phyloP scores from a whole-genome alignment of 2,888 invertebrate genomes.

The Villa cingulata region DNA sequence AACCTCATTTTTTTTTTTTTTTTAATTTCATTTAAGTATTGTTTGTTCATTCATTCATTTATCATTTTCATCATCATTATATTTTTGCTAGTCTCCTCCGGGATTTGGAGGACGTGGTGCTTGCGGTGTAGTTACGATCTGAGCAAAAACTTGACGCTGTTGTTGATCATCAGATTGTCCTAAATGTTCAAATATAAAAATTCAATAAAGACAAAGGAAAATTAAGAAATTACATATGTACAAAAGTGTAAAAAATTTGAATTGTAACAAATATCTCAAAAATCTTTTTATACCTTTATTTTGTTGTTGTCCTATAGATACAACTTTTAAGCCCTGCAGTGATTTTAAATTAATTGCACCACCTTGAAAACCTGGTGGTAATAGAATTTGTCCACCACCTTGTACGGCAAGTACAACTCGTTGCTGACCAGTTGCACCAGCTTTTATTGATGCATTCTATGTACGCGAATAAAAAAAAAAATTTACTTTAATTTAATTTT shows the following conservation, averaged over 20 bases:
- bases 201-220: too few relatives aligned
- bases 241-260: too few relatives aligned
- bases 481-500: neutral
- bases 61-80: too few relatives aligned
- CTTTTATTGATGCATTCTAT: constrained; percentile 20
- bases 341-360: constrained; percentile 47
- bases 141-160: constrained; percentile 14
- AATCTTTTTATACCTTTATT: neutral
- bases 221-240: too few relatives aligned
- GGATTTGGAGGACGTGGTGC: constrained; percentile 7
- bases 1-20: too few relatives aligned
- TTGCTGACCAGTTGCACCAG: constrained; percentile 25
- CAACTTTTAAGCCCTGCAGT: constrained; percentile 47
- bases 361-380: constrained; percentile 48
- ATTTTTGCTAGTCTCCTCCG: constrained; percentile 1
- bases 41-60: too few relatives aligned
- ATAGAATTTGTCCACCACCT: constrained; percentile 43
- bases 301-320: constrained; percentile 38
- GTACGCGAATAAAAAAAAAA: neutral
- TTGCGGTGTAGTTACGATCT: constrained; percentile 11
- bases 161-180: constrained; percentile 9
- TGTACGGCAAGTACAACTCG: constrained; percentile 42
- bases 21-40: too few relatives aligned
- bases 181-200: neutral
- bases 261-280: too few relatives aligned